Evolutionary conservation across 2,888 invertebrate genomes (phyloP), one percentile per base, ranked within the genome.

Genomic region (Tachina fera): DNA sequence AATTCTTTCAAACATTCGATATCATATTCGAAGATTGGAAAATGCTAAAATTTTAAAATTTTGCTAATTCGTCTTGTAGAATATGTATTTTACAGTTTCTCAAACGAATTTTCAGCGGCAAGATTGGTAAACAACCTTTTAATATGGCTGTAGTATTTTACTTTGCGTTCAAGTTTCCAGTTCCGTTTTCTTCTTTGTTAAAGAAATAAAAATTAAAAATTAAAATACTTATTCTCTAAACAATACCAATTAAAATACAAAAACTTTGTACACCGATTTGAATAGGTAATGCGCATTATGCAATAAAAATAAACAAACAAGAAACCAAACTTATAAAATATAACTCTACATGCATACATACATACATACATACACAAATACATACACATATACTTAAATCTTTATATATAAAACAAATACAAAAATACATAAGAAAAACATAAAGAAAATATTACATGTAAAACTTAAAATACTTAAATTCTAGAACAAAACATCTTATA

Each of bases 241-340:
- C 77, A 85, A 87, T 78, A 84, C 82, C 88, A 87, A 89, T 80
- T 79, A 89, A 88, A 88, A 83, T 90, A 91, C 90, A 91, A 77
- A n/a, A 83, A 91, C 91, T 91, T 90, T 91, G 91, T 91, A 91
- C 91, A 91, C 91, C 91, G 91, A 91, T 87, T 86, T 87, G 87
- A 87, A 88, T 89, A 89, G 83, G 87, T 85, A 81, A 88, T 87
- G 87, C 87, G 87, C 87, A 87, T 75, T 88, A 85, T 78, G 86
- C 79, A 84, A 82, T 61, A 87, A 80, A 84, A 89, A 84, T 74
- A 71, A 82, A 72, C 53, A 74, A 67, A 71, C 16, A 83, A 78
- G 49, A 31, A 67, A 39, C 5, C 22, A 82, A 87, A 88, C 87
- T 89, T 71, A 87, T 87, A 60, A 84, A 84, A 75, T 81, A 86